Conservation (phyloP, 2,888 invertebrate species). For the Polymixis flavicincta region DNA sequence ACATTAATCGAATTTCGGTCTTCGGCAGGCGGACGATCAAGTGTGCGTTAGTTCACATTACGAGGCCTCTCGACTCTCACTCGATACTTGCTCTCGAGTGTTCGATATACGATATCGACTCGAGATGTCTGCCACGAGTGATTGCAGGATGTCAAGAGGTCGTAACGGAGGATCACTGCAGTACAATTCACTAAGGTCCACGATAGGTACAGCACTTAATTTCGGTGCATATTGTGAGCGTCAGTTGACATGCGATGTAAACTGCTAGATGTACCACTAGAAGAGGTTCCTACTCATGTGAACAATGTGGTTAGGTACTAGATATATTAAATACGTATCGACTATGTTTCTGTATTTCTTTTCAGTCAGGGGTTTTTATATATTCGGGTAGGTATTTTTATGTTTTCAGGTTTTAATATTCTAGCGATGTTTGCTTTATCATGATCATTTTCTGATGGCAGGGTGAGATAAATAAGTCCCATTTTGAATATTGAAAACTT, state of each 20-base stretch:
- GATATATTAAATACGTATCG: too few species aligned
- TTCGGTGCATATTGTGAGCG: constrained; percentile 63
- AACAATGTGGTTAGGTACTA: background rate
- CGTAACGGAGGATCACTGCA: constrained; percentile 72
- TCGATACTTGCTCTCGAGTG: constrained; percentile 82
- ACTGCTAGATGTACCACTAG: background rate
- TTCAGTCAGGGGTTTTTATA: background rate
- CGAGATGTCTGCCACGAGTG: constrained; percentile 83
- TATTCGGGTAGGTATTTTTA: background rate
- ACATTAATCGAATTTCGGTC: constrained; percentile 88
- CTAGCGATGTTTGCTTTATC: background rate
- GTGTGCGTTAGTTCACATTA: constrained; percentile 86
- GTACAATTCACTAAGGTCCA: constrained; percentile 66
- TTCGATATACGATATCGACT: constrained; percentile 84
- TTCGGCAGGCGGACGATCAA: constrained; percentile 82
- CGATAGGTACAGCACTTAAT: constrained; percentile 66
- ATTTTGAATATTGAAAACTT: background rate
- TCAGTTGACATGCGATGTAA: constrained; percentile 43
- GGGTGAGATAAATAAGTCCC: background rate
- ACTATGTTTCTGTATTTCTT: background rate
- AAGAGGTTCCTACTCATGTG: background rate
- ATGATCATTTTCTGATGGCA: background rate
- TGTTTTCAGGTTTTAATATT: background rate
- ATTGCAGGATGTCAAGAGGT: constrained; percentile 82
- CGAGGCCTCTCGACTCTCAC: constrained; percentile 81